Evolutionary conservation across 2,797 vertebrate genomes (phyloP), one percentile per base, ranked within the genome.

Genomic region (Cyprinella venusta): DNA sequence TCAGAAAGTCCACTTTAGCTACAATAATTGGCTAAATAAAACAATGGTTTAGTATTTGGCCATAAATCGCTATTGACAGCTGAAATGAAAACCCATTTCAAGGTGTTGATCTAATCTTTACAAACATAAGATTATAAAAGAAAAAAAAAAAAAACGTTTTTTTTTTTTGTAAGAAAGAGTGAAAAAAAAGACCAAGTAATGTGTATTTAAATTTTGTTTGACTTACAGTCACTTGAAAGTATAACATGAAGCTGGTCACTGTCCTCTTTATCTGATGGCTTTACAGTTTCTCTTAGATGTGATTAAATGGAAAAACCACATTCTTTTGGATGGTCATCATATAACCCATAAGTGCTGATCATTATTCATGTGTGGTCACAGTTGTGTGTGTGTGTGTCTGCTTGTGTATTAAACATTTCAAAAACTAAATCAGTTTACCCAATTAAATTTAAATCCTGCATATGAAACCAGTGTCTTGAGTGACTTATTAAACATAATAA

Each of bases 351-450:
- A 64, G 40, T 15, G 15, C 48, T 38, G 63, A 68, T 67, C 8
- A 5, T 30, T 12, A 70, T 38, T 75, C 21, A 75, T 38, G 33
- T 33, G 38, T 38, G 33, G 26, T 74, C 26, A 74, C 9, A 75
- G 65, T 42, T 69, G 18, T 65, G 16, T 33, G 13, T 16, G 18
- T 26, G 10, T 75, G 30, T 56, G 10, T 75, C 24, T 65, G 50
- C 21, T 56, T 67, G 42, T 24, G n/a, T n/a, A 15, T 26, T 77
- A 33, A 79, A 24, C 76, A 79, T 48, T 24, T 69, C 7, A 59
- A 42, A 68, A 56, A 40, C 9, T 21, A 52, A 30, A 48, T 12
- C 8, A 68, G 48, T 36, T 72, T 12, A 54, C 13, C 26, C 26
- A 2, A 74, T 36, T 8, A 4, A 30, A 8, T 68, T 38, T 18